These are phyloP conservation scores for Channa maculata DNA, from an alignment of 2,113 vertebrate species.

Conservation along the genomic window DNA sequence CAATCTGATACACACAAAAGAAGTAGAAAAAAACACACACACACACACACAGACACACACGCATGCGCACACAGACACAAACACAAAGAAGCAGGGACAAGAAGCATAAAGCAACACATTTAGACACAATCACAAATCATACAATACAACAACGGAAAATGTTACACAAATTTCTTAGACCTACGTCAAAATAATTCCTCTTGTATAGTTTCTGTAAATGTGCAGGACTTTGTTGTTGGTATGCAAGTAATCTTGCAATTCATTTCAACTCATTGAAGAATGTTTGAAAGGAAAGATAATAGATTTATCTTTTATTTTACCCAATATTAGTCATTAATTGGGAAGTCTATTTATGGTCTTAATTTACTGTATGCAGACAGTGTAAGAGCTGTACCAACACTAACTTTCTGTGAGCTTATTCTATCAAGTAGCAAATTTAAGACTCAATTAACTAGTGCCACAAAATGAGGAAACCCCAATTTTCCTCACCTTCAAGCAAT, in stretches of 20 bases:
- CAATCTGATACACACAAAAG: constrained; percentile 83
- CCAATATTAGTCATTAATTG: constrained; percentile 65
- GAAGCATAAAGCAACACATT: constrained; percentile 6
- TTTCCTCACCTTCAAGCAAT: neutral
- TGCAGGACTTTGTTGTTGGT: too few species aligned
- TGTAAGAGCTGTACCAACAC: neutral
- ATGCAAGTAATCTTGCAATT: neutral
- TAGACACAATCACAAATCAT: neutral
- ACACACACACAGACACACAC: constrained; percentile 9
- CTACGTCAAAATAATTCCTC: too few species aligned
- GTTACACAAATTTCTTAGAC: neutral
- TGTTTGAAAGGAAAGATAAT: neutral
- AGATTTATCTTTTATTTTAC: too few species aligned
- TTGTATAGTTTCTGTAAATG: too few species aligned
- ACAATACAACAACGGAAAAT: neutral
- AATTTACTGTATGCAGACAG: constrained; percentile 18
- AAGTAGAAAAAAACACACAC: constrained; percentile 4
- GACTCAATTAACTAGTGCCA: neutral
- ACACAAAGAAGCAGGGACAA: constrained; percentile 2
- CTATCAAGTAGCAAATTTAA: too few species aligned
- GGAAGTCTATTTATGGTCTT: constrained; percentile 26
- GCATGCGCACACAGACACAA: constrained; percentile 26
- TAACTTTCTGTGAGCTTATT: neutral
- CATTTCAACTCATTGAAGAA: constrained; percentile 14
- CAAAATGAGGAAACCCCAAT: too few species aligned